Evolutionary conservation across 2,888 invertebrate species (phyloP).

Genomic region (Polyploca ridens): DNA sequence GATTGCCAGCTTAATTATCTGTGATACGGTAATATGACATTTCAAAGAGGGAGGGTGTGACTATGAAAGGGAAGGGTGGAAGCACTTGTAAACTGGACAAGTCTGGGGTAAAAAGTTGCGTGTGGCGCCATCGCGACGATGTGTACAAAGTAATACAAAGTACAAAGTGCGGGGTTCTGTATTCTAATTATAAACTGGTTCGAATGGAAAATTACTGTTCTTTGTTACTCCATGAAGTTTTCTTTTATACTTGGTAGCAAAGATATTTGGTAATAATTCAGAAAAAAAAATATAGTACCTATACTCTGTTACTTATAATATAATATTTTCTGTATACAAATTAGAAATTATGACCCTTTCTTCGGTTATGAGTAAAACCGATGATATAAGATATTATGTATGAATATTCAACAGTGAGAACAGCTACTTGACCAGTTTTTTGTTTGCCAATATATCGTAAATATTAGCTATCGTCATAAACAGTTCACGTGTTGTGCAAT

Average conservation of each 20-base stretch:
- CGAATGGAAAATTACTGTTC: not conserved
- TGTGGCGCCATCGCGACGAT: slow-evolving; percentile 58
- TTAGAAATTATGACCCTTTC: not conserved
- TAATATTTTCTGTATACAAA: not conserved
- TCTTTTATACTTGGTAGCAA: not conserved
- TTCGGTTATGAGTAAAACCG: not conserved
- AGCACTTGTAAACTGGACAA: slow-evolving; percentile 26
- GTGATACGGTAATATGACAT: not conserved
- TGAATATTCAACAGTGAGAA: slow-evolving; percentile 6
- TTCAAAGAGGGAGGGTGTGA: slow-evolving; percentile 34
- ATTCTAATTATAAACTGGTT: slow-evolving; percentile 39
- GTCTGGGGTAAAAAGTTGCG: slow-evolving; percentile 47
- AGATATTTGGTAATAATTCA: too few relatives aligned
- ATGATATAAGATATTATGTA: slow-evolving; percentile 1
- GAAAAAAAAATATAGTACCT: too few relatives aligned
- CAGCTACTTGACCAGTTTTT: not conserved
- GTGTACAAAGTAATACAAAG: slow-evolving; percentile 34
- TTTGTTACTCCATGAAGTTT: not conserved
- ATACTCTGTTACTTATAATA: not conserved
- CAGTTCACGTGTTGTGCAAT: not conserved
- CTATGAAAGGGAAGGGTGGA: slow-evolving; percentile 38
- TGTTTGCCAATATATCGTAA: not conserved
- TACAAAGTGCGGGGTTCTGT: slow-evolving; percentile 25
- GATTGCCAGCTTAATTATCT: slow-evolving; percentile 6
- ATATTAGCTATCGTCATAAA: not conserved